Percentiles rank a stretch among this genome's conserved stretches.
Conservation (phyloP, 2,797 vertebrate species). For the Atherinosoma microstoma region DNA sequence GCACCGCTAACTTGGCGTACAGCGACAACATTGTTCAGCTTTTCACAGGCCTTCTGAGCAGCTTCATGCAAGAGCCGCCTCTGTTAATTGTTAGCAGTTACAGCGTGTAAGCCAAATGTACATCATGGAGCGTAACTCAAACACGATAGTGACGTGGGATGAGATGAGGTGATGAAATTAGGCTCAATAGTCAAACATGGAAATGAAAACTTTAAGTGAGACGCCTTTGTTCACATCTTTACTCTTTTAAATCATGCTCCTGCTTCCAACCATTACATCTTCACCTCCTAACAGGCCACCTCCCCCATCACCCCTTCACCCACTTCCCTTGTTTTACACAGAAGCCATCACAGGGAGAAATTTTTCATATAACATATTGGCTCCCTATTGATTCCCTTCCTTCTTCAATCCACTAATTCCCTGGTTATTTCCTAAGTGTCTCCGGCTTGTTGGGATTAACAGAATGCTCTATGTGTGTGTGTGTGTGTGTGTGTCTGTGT, state of each 20-base stretch:
- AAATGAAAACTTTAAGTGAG: constrained; percentile 35
- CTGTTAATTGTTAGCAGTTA: constrained; percentile 71
- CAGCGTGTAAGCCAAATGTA: constrained; percentile 41
- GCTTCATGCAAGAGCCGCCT: constrained; percentile 57
- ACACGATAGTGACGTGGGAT: constrained; percentile 46
- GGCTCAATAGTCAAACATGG: constrained; percentile 28
- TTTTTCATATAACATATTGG: constrained; percentile 85
- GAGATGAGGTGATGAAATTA: constrained; percentile 59
- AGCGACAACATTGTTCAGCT: constrained; percentile 44
- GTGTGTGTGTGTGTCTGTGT: constrained; percentile 47
- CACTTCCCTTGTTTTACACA: constrained; percentile 38
- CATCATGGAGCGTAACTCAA: constrained; percentile 40
- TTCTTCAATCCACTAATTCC: constrained; percentile 81
- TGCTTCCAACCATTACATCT: constrained; percentile 16
- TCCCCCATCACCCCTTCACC: constrained; percentile 4
- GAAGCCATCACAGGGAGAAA: constrained; percentile 71
- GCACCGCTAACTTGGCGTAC: constrained; percentile 52
- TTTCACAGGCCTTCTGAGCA: constrained; percentile 51
- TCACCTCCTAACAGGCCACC: constrained; percentile 19
- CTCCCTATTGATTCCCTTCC: constrained; percentile 78
- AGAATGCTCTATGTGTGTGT: constrained; percentile 48
- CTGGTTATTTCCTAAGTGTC: constrained; percentile 85
- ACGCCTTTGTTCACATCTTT: constrained; percentile 40
- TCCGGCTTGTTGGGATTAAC: constrained; percentile 75
- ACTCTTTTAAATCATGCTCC: constrained; percentile 34